A percentile compares a stretch with the other conserved stretches of the same genome.
These are phyloP conservation scores for human DNA, from an alignment of 2,113 vertebrate genomes.

Conservation along the genomic window GRCh38 chr5:2372001-2372500, in stretches of 20 bases:
- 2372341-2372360: too few species aligned
- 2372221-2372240: neutral
- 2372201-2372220: neutral
- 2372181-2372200: neutral
- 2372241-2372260: too few species aligned
- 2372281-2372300: neutral
- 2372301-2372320: neutral
- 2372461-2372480: rapidly evolving
- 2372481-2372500: rapidly evolving
- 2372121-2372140: neutral
- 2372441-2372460: rapidly evolving
- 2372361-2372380: neutral
- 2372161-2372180: neutral
- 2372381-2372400: rapidly evolving
- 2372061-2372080: neutral
- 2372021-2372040: neutral
- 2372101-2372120: neutral
- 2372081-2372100: neutral
- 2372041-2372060: neutral
- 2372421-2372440: rapidly evolving
- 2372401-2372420: neutral
- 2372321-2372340: too few species aligned
- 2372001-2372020: too few species aligned
- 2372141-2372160: neutral
- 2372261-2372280: neutral